A percentile compares a stretch with the other conserved stretches of the same genome.
phyloP scores from a whole-genome alignment of 2,797 vertebrate species.

The Propithecus perrieri region DNA sequence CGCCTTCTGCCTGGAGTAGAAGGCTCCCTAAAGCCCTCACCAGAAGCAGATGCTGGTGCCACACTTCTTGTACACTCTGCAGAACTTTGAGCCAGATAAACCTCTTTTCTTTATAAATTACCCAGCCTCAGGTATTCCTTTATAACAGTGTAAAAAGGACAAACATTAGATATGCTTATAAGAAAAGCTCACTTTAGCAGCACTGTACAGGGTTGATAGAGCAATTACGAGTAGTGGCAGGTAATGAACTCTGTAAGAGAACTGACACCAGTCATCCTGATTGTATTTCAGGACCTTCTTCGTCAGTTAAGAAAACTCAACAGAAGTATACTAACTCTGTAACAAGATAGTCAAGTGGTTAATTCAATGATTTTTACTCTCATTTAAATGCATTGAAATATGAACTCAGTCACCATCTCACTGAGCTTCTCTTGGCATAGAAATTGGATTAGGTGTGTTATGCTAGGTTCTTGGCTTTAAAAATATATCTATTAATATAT shows the following conservation, averaged over 20 bases:
- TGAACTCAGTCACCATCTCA: not conserved
- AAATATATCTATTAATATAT: not conserved
- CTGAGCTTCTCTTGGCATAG: not conserved
- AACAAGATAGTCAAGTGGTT: conserved; percentile 13
- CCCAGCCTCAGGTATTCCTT: not conserved
- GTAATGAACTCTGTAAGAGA: not conserved
- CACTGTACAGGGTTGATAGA: not conserved
- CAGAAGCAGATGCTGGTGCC: not conserved
- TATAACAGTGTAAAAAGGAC: not conserved
- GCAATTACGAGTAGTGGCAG: not conserved
- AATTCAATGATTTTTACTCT: conserved; percentile 21
- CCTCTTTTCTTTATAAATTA: not conserved
- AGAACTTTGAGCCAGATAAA: not conserved
- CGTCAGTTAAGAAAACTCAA: not conserved
- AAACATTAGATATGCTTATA: not conserved
- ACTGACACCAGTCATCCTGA: not conserved
- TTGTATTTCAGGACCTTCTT: not conserved
- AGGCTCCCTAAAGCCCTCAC: not conserved
- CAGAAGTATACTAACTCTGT: not conserved
- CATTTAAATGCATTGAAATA: conserved; percentile 35
- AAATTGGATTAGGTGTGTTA: not conserved
- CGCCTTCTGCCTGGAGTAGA: not conserved
- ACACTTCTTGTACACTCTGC: not conserved
- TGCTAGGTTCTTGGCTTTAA: not conserved
- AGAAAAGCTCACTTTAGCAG: not conserved